phyloP scores from a whole-genome alignment of 2,797 vertebrate genomes.

The Tapera naevia region DNA sequence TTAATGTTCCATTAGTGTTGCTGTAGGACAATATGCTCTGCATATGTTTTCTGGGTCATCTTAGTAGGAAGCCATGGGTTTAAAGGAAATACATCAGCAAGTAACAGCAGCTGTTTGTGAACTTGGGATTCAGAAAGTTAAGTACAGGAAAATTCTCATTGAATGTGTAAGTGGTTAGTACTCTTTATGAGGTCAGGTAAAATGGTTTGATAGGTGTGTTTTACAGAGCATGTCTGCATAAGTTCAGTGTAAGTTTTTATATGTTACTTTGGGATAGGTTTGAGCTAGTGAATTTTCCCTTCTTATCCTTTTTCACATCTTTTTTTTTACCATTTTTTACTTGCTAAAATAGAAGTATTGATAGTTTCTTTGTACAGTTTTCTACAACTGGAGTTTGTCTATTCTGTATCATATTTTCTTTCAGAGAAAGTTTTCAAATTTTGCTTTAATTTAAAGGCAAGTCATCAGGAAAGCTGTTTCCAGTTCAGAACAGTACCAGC shows the following conservation, averaged over 20 bases:
- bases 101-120: background rate
- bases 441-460: background rate
- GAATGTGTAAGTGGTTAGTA: background rate
- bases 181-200: background rate
- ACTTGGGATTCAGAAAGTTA: background rate
- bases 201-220: background rate
- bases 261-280: constrained; percentile 20
- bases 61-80: background rate
- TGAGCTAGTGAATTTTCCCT: constrained; percentile 12
- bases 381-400: background rate
- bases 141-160: background rate
- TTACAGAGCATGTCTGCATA: background rate
- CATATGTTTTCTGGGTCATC: background rate
- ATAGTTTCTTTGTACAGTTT: constrained; percentile 28
- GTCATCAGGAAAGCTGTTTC: background rate
- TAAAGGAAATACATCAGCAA: background rate
- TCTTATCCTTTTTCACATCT: constrained; percentile 17
- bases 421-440: background rate
- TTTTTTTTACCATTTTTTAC: background rate
- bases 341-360: background rate
- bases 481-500: background rate
- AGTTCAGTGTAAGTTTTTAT: background rate
- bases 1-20: background rate
- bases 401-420: background rate
- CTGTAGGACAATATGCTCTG: background rate